Percentiles rank a stretch among this genome's conserved stretches.
Evolutionary conservation across 2,113 vertebrate genomes (phyloP).

Genomic region (Hippocampus mohnikei): DNA sequence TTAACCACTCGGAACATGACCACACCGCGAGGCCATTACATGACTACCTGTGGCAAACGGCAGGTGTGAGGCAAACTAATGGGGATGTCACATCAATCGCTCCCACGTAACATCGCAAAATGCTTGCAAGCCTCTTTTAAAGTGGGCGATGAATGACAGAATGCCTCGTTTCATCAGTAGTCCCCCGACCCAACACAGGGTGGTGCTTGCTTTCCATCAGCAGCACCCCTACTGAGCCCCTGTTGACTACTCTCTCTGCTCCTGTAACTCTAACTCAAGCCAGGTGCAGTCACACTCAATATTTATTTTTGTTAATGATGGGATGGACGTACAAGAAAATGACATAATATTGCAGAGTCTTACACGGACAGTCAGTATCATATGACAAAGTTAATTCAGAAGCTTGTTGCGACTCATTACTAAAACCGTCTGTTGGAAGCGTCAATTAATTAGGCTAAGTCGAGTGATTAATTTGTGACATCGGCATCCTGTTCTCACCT

Average conservation of each 20-base stretch:
- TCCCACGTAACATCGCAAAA: conserved; percentile 23
- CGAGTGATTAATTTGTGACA: conserved; percentile 63
- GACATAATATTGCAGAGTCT: background rate
- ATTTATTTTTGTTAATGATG: background rate
- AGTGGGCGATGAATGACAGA: background rate
- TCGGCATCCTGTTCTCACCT: conserved; percentile 60
- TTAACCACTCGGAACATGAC: conserved; percentile 51
- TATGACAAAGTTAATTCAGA: conserved; percentile 2
- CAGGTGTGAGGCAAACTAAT: conserved; percentile 59
- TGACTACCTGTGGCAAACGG: conserved; percentile 59
- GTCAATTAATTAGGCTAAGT: conserved; percentile 64
- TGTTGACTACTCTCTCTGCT: conserved; percentile 9
- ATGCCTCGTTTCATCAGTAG: conserved; percentile 13
- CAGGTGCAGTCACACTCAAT: background rate
- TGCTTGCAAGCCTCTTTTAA: conserved; percentile 18
- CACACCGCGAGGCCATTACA: conserved; percentile 62
- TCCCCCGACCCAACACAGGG: conserved; percentile 56
- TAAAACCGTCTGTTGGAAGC: conserved; percentile 46
- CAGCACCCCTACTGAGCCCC: conserved; percentile 36
- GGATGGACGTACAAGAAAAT: background rate
- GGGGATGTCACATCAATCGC: conserved; percentile 40
- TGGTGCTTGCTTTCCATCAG: conserved; percentile 65
- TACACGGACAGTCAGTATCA: background rate
- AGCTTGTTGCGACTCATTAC: conserved; percentile 42
- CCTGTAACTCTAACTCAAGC: background rate